phyloP scores from a whole-genome alignment of 2,113 vertebrate genomes.

The Genyomyrus donnyi region DNA sequence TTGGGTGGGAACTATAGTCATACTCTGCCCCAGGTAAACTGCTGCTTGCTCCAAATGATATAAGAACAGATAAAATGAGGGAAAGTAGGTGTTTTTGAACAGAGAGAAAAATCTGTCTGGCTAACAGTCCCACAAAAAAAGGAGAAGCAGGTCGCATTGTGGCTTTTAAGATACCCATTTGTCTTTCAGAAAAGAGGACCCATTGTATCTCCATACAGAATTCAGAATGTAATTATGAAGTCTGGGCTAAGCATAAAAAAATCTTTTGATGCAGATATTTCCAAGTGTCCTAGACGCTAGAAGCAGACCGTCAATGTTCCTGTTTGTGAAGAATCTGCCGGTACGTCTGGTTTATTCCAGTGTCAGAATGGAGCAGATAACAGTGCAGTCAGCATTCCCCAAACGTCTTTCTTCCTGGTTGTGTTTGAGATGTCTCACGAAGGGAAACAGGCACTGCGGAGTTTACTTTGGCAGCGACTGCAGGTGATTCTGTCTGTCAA shows the following conservation, averaged over 20 bases:
- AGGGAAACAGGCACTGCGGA: neutral
- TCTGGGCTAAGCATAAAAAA: neutral
- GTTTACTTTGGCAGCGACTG: constrained; percentile 8
- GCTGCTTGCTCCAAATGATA: constrained; percentile 20
- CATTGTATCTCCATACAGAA: neutral
- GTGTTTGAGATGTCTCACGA: neutral
- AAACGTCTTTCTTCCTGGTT: neutral
- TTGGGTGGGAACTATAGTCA: constrained; percentile 47
- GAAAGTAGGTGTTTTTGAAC: neutral
- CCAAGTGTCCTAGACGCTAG: neutral
- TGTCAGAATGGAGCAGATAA: neutral
- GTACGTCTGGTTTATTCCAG: neutral
- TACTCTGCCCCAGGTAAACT: constrained; percentile 40
- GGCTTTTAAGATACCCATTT: neutral
- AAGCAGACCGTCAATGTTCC: neutral
- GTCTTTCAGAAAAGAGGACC: neutral
- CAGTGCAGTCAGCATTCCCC: neutral
- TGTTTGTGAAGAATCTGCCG: neutral
- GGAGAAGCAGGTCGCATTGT: neutral
- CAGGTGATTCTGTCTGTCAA: neutral
- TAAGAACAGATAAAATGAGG: constrained; percentile 29
- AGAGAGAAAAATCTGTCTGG: constrained; percentile 22
- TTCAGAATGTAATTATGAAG: neutral
- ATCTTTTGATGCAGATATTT: neutral
- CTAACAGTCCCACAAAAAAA: constrained; percentile 20